Base-by-base conservation (phyloP, 1,140 invertebrate genomes). In the Hestina assimilis region DNA sequence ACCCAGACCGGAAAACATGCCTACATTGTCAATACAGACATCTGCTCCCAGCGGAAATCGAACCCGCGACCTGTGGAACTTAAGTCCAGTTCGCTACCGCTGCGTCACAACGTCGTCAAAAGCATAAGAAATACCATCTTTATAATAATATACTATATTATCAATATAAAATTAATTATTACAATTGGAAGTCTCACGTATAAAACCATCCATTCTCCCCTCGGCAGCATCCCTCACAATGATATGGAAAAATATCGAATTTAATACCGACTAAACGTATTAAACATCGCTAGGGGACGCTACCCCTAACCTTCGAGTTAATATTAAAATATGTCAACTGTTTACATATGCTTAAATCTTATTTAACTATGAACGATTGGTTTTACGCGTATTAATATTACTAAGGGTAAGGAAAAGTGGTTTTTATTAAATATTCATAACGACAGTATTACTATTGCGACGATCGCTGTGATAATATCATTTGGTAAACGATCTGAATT, bases 211-310 rank as follows among this genome's bases (percentile, higher is more conserved):
- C 59, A 60, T 40, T 48, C 41, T 51, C 63, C 62, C 63, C 47
- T 33, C 54, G 58, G 38, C 47, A 50, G 24, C 56, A 62, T 72
- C 68, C 69, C 41, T 66, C 71, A 38, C 33, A 79, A 72, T 79
- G 76, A 83, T 80, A 80, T 79, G 75, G 76, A 83, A 81, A 83
- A 83, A 83, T 81, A 83, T 79, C 72, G 63, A 66, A 81, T 83
- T 83, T 81, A 83, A 80, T 81, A 81, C 70, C 72, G 67, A 77
- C 75, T 75, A 78, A 72, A 75, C 75, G 70, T 67, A 64, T 72
- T 76, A 64, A 62, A 19, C 59, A 38, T 40, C 54, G 58, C 48
- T 28, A 17, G 24, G 55, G 45, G 48, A 35, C 29, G 53, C 50
- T 67, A 33, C 31, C 31, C 61, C 65, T 53, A 56, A 48, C 33